Evolutionary conservation across 2,888 invertebrate genomes (phyloP), one percentile per base, ranked within the genome.

Genomic region (Andrena marginata): DNA sequence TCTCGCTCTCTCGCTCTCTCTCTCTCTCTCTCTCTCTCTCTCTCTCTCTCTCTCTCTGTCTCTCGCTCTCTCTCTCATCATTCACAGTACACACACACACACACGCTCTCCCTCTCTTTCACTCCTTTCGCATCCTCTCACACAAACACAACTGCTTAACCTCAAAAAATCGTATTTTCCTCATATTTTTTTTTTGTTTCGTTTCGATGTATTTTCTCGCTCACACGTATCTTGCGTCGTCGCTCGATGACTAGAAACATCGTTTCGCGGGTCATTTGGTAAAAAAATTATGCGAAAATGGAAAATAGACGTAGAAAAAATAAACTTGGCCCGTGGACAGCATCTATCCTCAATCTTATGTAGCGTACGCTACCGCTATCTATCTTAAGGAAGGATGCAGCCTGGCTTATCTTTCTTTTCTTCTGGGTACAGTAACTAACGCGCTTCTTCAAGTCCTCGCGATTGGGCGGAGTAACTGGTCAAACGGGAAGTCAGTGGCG

Each of bases 251-350:
- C 93, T 93, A 93, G 93, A 93, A 92, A 92, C 91, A 88, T 92
- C 87, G 89, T 90, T 91, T 92, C 91, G 86, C 88, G 88, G 89
- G 89, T 92, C 90, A 92, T 92, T 92, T 92, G 90, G 91, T 93
- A 93, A 93, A 93, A 93, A 93, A 93, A 92, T 92, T 92, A 92
- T 90, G 88, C 88, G 90, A 91, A 87, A 91, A 89, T 91, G 90
- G 88, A 90, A 91, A 89, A 88, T 87, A 90, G 85, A 84, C 80
- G 82, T 90, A 90, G 88, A 91, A 92, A 93, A 93, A 92, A 90
- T 92, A 91, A 93, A 91, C 86, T 87, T 84, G 82, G 80, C 88
- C 74, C 84, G 73, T 35, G 78, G 81, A 77, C 73, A 82, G 78
- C 81, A 80, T 63, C 69, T 49, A 59, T 23, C 56, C 76, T 63